Conservation (phyloP, 1,140 invertebrate genomes). For the Carposina sasakii region DNA sequence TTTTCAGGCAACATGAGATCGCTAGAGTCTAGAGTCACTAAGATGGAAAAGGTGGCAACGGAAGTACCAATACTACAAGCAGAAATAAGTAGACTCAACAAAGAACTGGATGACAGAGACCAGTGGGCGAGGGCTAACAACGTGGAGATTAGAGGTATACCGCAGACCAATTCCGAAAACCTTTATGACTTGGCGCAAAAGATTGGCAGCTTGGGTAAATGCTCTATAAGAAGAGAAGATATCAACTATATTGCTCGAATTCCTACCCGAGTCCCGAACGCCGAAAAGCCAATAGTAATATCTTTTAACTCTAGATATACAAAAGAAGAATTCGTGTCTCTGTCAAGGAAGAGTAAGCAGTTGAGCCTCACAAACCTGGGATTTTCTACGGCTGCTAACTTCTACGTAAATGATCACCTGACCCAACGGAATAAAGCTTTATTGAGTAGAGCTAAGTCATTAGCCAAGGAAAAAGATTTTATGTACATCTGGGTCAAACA, state of each 20-base stretch:
- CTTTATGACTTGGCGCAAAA: background rate
- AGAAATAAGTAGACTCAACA: no score
- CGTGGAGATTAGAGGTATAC: background rate
- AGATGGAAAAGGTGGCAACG: no score
- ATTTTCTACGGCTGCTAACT: background rate
- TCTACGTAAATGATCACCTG: background rate
- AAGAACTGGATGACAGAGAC: no score
- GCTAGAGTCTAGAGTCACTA: no score
- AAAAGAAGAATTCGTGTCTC: background rate
- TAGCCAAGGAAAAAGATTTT: background rate
- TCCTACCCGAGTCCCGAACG: background rate
- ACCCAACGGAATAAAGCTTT: background rate
- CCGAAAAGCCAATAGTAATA: background rate
- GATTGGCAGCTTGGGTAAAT: background rate
- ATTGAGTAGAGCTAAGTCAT: background rate
- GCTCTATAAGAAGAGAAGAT: background rate
- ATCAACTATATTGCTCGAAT: background rate
- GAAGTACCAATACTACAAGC: no score
- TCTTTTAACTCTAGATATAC: background rate
- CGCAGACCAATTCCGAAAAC: background rate
- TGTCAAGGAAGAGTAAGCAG: background rate
- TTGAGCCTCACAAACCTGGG: background rate
- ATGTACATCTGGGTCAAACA: background rate
- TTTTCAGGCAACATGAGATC: no score
- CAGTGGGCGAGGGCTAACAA: no score